phyloP scores from a whole-genome alignment of 2,888 invertebrate species.

The Melanotus villosus region DNA sequence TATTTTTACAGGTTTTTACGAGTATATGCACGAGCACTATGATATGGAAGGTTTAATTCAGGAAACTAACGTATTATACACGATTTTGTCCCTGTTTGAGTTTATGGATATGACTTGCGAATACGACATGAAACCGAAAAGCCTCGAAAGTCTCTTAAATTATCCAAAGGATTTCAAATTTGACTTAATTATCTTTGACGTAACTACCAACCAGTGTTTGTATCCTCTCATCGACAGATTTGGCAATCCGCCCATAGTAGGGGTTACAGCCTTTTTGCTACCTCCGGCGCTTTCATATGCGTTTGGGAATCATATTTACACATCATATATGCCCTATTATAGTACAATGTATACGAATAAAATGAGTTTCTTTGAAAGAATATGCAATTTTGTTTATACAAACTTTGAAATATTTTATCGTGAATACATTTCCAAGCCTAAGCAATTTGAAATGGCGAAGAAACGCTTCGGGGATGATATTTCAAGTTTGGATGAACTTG shows the following conservation, averaged over 20 bases:
- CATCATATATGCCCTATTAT: conserved; percentile 56
- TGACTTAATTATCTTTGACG: conserved; percentile 54
- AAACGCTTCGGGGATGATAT: conserved; percentile 55
- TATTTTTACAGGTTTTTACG: not conserved
- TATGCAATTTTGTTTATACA: conserved; percentile 51
- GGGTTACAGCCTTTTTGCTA: conserved; percentile 38
- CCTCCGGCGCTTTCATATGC: conserved; percentile 41
- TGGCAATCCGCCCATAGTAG: conserved; percentile 47
- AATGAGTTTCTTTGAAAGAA: conserved; percentile 55
- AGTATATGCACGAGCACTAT: not conserved
- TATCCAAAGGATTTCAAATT: conserved; percentile 52
- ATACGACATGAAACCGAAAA: conserved; percentile 40
- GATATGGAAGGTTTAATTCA: no score
- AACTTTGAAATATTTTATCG: conserved; percentile 37
- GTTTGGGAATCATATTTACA: conserved; percentile 54
- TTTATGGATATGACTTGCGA: conserved; percentile 23
- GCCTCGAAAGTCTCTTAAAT: conserved; percentile 43
- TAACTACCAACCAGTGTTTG: conserved; percentile 43
- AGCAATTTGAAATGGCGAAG: conserved; percentile 48
- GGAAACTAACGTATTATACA: no score
- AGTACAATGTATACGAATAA: conserved; percentile 47
- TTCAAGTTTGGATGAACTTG: conserved; percentile 50
- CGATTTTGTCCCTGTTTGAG: not conserved
- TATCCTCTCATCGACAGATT: conserved; percentile 53
- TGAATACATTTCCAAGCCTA: conserved; percentile 41